These are phyloP conservation scores for Synergus laeviventris DNA, from an alignment of 2,888 invertebrate species.

Conservation along the genomic window DNA sequence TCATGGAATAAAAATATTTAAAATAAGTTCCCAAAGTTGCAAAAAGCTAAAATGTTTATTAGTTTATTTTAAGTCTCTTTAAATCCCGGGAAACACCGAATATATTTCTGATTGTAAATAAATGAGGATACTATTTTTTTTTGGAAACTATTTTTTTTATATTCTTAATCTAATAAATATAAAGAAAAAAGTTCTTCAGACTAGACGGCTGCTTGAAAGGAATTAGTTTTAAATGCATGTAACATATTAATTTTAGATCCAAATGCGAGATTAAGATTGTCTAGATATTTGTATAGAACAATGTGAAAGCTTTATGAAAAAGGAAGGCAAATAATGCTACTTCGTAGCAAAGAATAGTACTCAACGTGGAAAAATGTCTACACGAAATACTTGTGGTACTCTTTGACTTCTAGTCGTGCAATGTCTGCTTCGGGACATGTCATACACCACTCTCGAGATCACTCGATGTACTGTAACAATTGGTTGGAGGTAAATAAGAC, in stretches of 20 bases:
- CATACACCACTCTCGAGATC: slow-evolving; percentile 49
- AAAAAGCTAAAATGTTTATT: no score
- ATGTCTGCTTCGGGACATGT: slow-evolving; percentile 15
- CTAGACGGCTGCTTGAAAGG: neutral
- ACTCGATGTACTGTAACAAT: slow-evolving; percentile 61
- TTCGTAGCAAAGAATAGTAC: neutral
- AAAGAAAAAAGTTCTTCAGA: no score
- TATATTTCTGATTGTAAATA: no score
- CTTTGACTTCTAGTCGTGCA: neutral
- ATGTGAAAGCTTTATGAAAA: slow-evolving; percentile 13
- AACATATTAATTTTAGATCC: neutral
- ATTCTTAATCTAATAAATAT: no score
- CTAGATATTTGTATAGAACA: slow-evolving; percentile 9
- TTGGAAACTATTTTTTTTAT: no score
- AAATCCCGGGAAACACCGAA: no score
- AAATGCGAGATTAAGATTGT: neutral
- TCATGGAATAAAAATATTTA: no score
- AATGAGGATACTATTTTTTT: no score
- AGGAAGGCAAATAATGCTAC: neutral
- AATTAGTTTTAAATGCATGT: neutral
- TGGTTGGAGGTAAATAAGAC: slow-evolving; percentile 69
- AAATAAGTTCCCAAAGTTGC: no score
- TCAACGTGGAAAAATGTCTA: slow-evolving; percentile 5
- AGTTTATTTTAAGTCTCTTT: no score
- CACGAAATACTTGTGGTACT: slow-evolving; percentile 14